Evolutionary conservation across 2,888 invertebrate species (phyloP), one percentile per base, ranked within the genome.

Genomic region (Blastobasis adustella): DNA sequence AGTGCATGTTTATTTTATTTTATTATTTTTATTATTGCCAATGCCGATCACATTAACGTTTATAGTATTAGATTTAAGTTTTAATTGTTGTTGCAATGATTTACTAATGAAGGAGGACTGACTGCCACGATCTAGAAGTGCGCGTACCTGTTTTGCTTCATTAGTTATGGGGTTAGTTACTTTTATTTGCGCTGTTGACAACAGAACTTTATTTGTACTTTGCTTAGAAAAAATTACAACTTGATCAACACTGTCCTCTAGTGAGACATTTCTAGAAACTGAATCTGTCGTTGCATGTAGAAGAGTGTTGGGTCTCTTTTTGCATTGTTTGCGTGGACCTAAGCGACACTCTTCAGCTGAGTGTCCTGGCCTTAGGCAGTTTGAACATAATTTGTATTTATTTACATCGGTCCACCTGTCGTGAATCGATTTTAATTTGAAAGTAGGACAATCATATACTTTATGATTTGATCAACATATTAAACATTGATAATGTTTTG

Each of bases 271-370:
- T 8, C 4, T 10, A 41, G 5, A 10, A 39, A 7, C 37, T 10
- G n/a, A 9, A 6, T 7, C n/a, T 23, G 39, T 7, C 45, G 57
- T 36, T 10, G 53, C 44, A 10, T 64, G 63, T 3, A 66, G 49
- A n/a, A 66, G 46, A 3, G 42, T 58, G 10, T 67, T 62, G 41
- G 66, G 65, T 9, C 46, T 50, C 39, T 57, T 47, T 0, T 54
- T 58, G 37, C 66, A 66, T 8, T 56, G 46, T 0, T 58, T 52
- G 42, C 66, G 66, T 0, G 64, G 58, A 1, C 64, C 63, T 51
- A 63, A 49, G 2, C 59, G 60, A 54, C 68, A 68, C 4, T 54
- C 56, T 1, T 39, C 39, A 1, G 39, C 23, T 0, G 45, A 41
- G 37, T 66, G 64, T 4, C 63, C 64, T 6, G 56, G 58, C 36